Evolutionary conservation across 2,113 vertebrate species (phyloP).

Genomic region (Megalops atlanticus): DNA sequence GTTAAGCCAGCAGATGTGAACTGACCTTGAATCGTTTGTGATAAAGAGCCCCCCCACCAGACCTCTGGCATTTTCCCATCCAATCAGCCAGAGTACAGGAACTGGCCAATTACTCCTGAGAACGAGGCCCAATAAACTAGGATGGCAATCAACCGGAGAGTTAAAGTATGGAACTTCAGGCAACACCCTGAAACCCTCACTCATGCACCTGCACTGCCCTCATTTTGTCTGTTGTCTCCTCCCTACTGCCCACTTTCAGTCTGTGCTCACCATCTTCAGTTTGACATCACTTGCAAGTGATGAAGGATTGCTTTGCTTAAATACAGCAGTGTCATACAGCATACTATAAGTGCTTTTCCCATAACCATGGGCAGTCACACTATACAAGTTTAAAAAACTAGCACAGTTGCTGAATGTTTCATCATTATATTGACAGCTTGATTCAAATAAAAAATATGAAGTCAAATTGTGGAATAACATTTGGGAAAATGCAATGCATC

Average conservation of each 20-base stretch:
- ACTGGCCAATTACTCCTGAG: conserved; percentile 49
- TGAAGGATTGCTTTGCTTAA: too few relatives aligned
- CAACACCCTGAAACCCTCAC: too few relatives aligned
- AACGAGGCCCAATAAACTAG: conserved; percentile 35
- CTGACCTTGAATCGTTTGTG: conserved; percentile 46
- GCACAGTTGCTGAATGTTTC: background rate
- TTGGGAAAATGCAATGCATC: background rate
- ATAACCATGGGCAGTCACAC: conserved; percentile 33
- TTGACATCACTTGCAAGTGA: too few relatives aligned
- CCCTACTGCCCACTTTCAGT: too few relatives aligned
- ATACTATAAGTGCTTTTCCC: too few relatives aligned
- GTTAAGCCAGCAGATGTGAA: conserved; percentile 60
- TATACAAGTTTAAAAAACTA: background rate
- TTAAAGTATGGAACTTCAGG: too few relatives aligned
- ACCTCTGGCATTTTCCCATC: conserved; percentile 19
- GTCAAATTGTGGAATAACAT: background rate
- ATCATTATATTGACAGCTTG: background rate
- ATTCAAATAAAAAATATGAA: too few relatives aligned
- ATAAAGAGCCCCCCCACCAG: conserved; percentile 54
- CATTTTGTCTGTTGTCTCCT: too few relatives aligned
- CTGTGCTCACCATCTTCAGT: too few relatives aligned
- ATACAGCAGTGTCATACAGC: too few relatives aligned
- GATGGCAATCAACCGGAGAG: too few relatives aligned
- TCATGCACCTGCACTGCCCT: too few relatives aligned
- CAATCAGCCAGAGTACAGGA: conserved; percentile 55